phyloP scores from a whole-genome alignment of 2,113 vertebrate species.

The Cygnus buccinator region DNA sequence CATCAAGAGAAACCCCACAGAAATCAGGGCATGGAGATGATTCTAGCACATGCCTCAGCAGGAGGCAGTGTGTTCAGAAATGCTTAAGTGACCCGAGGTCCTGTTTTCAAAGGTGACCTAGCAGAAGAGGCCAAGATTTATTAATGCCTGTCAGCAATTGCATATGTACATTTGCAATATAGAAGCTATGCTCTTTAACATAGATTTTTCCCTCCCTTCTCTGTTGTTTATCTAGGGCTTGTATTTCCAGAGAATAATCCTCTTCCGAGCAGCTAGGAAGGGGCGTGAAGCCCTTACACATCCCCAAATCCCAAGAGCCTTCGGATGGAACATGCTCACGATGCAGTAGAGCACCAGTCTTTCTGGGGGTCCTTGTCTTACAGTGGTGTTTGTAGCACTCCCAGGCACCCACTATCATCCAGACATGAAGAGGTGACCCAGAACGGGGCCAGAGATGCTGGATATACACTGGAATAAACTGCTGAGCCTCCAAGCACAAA shows the following conservation, averaged over 20 bases:
- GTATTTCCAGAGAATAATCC: neutral
- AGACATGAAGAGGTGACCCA: neutral
- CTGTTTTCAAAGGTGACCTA: neutral
- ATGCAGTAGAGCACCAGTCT: accelerated
- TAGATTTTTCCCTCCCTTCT: neutral
- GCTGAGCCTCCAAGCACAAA: neutral
- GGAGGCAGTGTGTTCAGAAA: neutral
- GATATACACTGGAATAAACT: neutral
- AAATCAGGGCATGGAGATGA: neutral
- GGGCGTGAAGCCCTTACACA: neutral
- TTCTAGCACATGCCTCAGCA: neutral
- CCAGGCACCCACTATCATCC: neutral
- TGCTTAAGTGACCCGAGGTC: neutral
- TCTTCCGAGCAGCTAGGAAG: neutral
- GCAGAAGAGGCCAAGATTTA: neutral
- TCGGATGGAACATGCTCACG: accelerated
- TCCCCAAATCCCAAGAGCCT: neutral
- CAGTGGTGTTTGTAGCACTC: neutral
- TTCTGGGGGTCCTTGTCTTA: accelerated
- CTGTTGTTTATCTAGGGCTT: neutral
- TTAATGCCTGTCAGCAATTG: neutral
- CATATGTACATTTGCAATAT: neutral
- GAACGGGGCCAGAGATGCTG: neutral
- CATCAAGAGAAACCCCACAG: neutral
- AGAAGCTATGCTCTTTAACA: neutral